These are phyloP conservation scores for Perizoma affinitatum DNA, from an alignment of 2,888 invertebrate genomes.

Conservation along the genomic window DNA sequence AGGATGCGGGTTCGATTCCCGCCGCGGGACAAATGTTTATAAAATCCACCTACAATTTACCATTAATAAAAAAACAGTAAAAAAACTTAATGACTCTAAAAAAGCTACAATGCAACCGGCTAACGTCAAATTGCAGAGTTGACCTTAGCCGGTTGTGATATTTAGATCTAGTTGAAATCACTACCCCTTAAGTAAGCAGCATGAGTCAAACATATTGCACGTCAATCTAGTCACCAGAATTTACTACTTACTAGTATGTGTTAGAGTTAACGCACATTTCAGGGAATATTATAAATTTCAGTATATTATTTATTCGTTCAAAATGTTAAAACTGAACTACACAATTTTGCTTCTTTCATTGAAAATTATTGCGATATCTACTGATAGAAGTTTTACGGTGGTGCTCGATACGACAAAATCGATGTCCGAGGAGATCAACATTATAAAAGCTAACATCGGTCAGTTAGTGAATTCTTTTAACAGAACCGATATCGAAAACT, in stretches of 20 bases:
- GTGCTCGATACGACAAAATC: constrained; percentile 61
- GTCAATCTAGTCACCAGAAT: neutral
- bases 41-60: no score
- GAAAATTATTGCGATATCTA: constrained; percentile 1
- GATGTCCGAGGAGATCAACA: constrained; percentile 55
- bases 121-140: no score
- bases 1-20: no score
- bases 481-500: constrained; percentile 38
- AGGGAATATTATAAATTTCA: no score
- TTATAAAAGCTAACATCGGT: constrained; percentile 49
- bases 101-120: no score
- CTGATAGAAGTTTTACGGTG: constrained; percentile 56
- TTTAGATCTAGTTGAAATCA: neutral
- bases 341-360: constrained; percentile 9
- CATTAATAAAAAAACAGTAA: no score
- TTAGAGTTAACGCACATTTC: no score
- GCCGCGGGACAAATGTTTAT: no score
- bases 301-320: neutral
- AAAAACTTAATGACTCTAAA: no score
- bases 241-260: neutral
- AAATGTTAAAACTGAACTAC: constrained; percentile 20
- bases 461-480: constrained; percentile 33
- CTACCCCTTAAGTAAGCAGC: constrained; percentile 4
- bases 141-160: no score
- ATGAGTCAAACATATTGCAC: constrained; percentile 9